Conservation (phyloP, 1,140 invertebrate genomes). For the Mamestra configurata region DNA sequence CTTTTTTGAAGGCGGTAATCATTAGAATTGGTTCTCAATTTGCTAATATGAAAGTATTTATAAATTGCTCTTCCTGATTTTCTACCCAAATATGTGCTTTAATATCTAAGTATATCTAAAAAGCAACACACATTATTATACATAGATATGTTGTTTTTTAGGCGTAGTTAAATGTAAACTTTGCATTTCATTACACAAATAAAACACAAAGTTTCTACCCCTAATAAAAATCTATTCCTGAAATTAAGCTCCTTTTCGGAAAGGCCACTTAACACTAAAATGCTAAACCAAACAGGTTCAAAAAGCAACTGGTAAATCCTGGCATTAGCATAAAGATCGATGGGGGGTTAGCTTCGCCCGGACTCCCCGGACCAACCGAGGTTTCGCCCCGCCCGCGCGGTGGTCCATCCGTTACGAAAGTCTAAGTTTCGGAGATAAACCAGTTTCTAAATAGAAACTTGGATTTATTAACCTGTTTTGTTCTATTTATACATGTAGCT, state of each 20-base stretch:
- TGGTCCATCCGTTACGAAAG: slow-evolving; percentile 18
- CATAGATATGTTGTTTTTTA: no score
- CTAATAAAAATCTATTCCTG: neutral
- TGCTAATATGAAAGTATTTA: no score
- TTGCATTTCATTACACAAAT: no score
- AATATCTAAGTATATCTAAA: no score
- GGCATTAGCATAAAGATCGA: slow-evolving; percentile 44
- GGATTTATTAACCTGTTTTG: slow-evolving; percentile 36
- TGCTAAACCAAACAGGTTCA: slow-evolving; percentile 25
- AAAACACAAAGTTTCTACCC: neutral
- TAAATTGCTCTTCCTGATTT: no score
- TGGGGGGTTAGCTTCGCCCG: slow-evolving; percentile 14
- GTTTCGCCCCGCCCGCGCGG: neutral
- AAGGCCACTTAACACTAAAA: slow-evolving; percentile 28
- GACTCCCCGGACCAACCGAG: neutral
- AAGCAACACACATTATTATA: no score
- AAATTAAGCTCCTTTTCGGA: neutral
- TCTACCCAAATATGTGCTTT: no score
- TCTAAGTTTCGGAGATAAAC: slow-evolving; percentile 39
- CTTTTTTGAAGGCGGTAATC: no score
- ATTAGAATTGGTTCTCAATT: no score
- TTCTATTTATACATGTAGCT: neutral
- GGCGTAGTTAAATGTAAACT: no score
- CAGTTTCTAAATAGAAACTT: slow-evolving; percentile 41
- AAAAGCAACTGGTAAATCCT: slow-evolving; percentile 39